Conservation (phyloP, 1,140 invertebrate genomes). For the Philaenus spumarius region DNA sequence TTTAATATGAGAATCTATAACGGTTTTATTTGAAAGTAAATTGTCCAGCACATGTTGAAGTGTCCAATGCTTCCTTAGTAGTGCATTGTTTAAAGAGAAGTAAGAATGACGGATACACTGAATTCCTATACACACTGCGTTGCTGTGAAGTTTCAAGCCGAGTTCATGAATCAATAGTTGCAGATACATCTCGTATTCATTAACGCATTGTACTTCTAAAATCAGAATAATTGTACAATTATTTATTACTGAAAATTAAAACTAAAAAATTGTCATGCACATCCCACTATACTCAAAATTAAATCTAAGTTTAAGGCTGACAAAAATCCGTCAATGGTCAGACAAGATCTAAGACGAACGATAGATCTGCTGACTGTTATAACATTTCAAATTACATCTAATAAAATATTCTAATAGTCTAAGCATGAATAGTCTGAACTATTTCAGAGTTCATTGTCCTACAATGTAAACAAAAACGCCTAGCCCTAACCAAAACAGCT, state of each 20-base stretch:
- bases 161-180: slow-evolving; percentile 68
- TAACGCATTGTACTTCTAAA: slow-evolving; percentile 77
- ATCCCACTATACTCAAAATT: no score
- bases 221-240: slow-evolving; percentile 34
- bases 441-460: no score
- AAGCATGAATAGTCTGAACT: no score
- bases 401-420: no score
- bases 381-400: no score
- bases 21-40: slow-evolving; percentile 43
- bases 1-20: neutral
- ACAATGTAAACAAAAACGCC: no score
- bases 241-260: slow-evolving; percentile 9
- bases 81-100: slow-evolving; percentile 67
- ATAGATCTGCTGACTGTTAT: no score
- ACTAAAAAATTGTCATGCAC: neutral
- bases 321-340: no score
- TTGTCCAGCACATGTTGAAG: slow-evolving; percentile 66
- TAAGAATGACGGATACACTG: slow-evolving; percentile 75
- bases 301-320: no score
- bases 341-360: no score
- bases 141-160: slow-evolving; percentile 65
- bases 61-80: slow-evolving; percentile 79
- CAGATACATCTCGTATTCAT: slow-evolving; percentile 72
- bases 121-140: slow-evolving; percentile 71
- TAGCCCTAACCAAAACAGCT: no score